phyloP scores from a whole-genome alignment of 2,888 invertebrate species.

The Proisotoma minuta region DNA sequence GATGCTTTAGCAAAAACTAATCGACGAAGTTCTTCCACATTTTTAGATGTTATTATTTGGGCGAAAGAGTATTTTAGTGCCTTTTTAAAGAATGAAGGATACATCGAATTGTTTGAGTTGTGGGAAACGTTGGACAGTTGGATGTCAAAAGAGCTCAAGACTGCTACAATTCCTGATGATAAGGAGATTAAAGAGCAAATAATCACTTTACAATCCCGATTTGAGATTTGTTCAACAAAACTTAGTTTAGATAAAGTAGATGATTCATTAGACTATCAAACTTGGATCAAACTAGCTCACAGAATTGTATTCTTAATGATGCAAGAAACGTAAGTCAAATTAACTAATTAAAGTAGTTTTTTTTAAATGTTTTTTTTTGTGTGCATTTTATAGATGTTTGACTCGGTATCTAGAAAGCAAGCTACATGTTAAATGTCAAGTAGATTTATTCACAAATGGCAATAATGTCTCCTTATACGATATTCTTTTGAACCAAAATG shows the following conservation, averaged over 20 bases:
- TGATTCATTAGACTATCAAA: slow-evolving; percentile 35
- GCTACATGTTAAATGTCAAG: slow-evolving; percentile 85
- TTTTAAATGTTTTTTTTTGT: neutral
- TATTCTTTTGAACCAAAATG: slow-evolving; percentile 83
- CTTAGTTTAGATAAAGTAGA: slow-evolving; percentile 31
- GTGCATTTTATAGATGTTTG: slow-evolving; percentile 58
- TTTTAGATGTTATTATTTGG: slow-evolving; percentile 39
- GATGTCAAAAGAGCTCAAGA: neutral
- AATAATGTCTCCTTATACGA: slow-evolving; percentile 75
- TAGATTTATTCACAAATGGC: slow-evolving; percentile 75
- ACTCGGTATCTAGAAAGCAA: slow-evolving; percentile 77
- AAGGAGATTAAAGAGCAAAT: slow-evolving; percentile 25
- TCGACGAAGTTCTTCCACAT: slow-evolving; percentile 38
- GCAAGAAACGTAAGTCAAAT: slow-evolving; percentile 13
- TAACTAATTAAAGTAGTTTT: neutral
- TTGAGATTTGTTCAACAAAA: slow-evolving; percentile 33
- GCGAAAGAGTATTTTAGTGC: slow-evolving; percentile 43
- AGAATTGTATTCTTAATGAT: too few species aligned
- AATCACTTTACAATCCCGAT: slow-evolving; percentile 33
- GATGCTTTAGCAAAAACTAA: slow-evolving; percentile 36
- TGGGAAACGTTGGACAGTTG: slow-evolving; percentile 31
- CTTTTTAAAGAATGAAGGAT: slow-evolving; percentile 41
- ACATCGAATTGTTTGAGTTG: slow-evolving; percentile 39
- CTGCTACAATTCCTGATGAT: neutral
- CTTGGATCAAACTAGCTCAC: slow-evolving; percentile 34